Conservation (phyloP, 1,140 invertebrate genomes). For the Nebria ingens region DNA sequence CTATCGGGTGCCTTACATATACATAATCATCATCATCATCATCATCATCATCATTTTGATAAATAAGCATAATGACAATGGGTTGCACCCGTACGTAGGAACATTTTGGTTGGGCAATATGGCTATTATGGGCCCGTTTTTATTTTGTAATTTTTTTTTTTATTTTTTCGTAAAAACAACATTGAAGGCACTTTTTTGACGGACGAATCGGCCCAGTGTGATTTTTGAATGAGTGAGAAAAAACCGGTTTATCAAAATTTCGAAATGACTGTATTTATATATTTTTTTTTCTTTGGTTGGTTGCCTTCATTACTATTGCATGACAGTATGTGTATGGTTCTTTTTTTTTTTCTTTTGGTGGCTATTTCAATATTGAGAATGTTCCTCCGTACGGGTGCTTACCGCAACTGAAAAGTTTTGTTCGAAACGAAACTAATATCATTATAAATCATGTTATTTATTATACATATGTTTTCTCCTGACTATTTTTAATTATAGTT, state of each 20-base stretch:
- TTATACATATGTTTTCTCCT: too few relatives aligned
- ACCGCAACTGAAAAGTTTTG: conserved; percentile 35
- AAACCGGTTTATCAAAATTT: conserved; percentile 52
- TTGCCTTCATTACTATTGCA: conserved; percentile 47
- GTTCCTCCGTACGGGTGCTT: conserved; percentile 40
- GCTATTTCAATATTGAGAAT: conserved; percentile 58
- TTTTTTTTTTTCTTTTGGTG: too few relatives aligned
- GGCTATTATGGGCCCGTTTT: conserved; percentile 75
- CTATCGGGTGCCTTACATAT: neutral
- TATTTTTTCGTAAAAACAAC: conserved; percentile 75
- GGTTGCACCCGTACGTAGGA: conserved; percentile 41
- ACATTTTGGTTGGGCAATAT: conserved; percentile 52
- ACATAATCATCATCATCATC: conserved; percentile 18
- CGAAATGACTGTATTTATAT: conserved; percentile 46
- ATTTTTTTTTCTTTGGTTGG: conserved; percentile 32
- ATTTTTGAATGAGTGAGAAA: conserved; percentile 41
- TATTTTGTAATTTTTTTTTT: conserved; percentile 56
- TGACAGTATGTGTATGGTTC: conserved; percentile 48
- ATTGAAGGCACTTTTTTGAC: conserved; percentile 79
- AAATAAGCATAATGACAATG: conserved; percentile 26
- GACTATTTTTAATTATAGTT: too few relatives aligned
- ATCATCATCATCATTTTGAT: conserved; percentile 16
- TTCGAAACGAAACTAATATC: conserved; percentile 18
- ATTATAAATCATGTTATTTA: neutral
- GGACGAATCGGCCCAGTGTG: conserved; percentile 76